A percentile compares a stretch with the other conserved stretches of the same genome.
Evolutionary conservation across 2,113 vertebrate species (phyloP).

Genomic region (Cacatua alba): DNA sequence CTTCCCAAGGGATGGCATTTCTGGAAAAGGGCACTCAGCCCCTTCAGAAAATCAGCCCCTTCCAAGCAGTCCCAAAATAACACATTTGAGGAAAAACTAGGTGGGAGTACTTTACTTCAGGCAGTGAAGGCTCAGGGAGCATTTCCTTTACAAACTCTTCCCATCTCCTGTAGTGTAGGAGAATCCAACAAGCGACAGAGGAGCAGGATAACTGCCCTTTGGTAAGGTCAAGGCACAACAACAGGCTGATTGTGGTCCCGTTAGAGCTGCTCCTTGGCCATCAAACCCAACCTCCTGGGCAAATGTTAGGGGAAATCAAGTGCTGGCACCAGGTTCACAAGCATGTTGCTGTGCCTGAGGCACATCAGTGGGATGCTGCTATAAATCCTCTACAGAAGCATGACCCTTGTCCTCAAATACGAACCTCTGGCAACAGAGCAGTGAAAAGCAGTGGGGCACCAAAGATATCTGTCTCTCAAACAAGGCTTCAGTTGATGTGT

Average conservation of each 20-base stretch:
- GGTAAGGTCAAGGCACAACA: not conserved
- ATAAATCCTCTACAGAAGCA: not conserved
- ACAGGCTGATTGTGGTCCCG: not conserved
- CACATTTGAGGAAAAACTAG: not conserved
- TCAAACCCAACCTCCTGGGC: not conserved
- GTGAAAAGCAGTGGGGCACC: not conserved
- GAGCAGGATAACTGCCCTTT: not conserved
- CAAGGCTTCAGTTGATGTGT: not conserved
- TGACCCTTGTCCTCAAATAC: not conserved
- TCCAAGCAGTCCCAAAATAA: not conserved
- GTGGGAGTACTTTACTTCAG: not conserved
- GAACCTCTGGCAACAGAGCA: not conserved
- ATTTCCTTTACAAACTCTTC: not conserved
- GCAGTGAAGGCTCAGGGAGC: fast-evolving
- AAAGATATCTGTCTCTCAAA: not conserved
- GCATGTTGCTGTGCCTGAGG: not conserved
- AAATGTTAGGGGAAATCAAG: not conserved
- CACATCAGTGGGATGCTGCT: not conserved
- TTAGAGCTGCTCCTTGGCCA: not conserved
- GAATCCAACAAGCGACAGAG: fast-evolving
- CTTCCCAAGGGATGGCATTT: not conserved
- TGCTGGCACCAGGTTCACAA: not conserved
- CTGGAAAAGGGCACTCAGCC: not conserved
- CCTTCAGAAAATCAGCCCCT: not conserved
- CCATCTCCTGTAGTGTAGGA: not conserved